A percentile compares a stretch with the other conserved stretches of the same genome.
phyloP scores from a whole-genome alignment of 1,140 invertebrate species.

The Diploscapter pachys region DNA sequence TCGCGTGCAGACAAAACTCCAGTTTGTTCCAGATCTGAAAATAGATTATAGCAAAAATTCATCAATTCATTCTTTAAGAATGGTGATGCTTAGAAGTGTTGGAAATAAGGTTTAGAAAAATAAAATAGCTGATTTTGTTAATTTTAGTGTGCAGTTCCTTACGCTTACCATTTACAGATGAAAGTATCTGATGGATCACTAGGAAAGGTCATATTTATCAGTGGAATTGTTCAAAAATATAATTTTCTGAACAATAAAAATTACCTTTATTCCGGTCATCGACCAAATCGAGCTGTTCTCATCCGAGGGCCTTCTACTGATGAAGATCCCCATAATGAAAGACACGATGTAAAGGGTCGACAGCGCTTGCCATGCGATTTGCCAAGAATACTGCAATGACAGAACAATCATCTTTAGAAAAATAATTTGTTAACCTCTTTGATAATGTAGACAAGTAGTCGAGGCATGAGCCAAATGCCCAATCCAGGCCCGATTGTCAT shows the following conservation, averaged over 20 bases:
- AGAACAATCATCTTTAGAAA: background rate
- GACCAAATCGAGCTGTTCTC: conserved; percentile 9
- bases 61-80: too few relatives aligned
- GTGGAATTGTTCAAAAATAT: too few relatives aligned
- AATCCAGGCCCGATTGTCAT: conserved; percentile 29
- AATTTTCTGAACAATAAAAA: background rate
- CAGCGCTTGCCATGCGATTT: conserved; percentile 14
- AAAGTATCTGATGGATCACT: too few relatives aligned
- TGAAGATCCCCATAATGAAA: conserved; percentile 23
- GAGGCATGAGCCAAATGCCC: conserved; percentile 22
- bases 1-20: conserved; percentile 19
- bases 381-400: conserved; percentile 13
- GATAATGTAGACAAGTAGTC: conserved; percentile 19
- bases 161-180: too few relatives aligned
- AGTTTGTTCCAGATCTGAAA: conserved; percentile 25
- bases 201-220: too few relatives aligned
- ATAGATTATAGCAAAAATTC: background rate
- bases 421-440: conserved; percentile 5
- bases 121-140: background rate
- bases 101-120: background rate
- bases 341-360: conserved; percentile 16
- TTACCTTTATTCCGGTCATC: conserved; percentile 8
- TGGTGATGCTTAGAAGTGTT: too few relatives aligned
- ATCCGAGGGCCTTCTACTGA: conserved; percentile 13
- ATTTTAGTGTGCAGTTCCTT: background rate